phyloP scores from a whole-genome alignment of 2,888 invertebrate species.

The Rotaria sp. region DNA sequence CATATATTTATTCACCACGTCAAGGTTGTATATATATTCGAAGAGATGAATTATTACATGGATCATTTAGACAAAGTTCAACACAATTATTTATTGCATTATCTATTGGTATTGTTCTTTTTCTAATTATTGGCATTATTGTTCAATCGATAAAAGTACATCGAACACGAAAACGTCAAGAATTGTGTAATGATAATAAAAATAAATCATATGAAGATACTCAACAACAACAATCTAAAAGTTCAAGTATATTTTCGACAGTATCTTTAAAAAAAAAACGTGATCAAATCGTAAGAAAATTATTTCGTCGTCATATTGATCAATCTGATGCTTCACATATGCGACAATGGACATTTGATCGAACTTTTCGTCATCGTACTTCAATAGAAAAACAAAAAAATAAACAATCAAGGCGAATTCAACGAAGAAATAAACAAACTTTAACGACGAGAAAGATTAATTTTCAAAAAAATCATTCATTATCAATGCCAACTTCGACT shows the following conservation, averaged over 20 bases:
- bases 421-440: not conserved
- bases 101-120: not conserved
- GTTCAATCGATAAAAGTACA: not conserved
- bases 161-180: not conserved
- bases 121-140: not conserved
- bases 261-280: not conserved
- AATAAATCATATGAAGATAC: not conserved
- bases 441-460: not conserved
- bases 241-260: not conserved
- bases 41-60: not conserved
- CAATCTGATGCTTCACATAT: not conserved
- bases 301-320: constrained; percentile 5
- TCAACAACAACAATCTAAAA: not conserved
- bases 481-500: not conserved
- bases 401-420: no score
- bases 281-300: not conserved
- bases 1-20: not conserved
- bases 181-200: not conserved
- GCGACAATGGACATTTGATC: not conserved
- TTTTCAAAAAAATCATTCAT: not conserved
- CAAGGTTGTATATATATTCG: not conserved
- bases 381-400: not conserved
- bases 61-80: constrained; percentile 8
- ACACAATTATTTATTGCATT: not conserved
- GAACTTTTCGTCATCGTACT: not conserved